These are phyloP conservation scores for Argynnis bischoffii DNA, from an alignment of 2,888 invertebrate genomes.

Conservation along the genomic window DNA sequence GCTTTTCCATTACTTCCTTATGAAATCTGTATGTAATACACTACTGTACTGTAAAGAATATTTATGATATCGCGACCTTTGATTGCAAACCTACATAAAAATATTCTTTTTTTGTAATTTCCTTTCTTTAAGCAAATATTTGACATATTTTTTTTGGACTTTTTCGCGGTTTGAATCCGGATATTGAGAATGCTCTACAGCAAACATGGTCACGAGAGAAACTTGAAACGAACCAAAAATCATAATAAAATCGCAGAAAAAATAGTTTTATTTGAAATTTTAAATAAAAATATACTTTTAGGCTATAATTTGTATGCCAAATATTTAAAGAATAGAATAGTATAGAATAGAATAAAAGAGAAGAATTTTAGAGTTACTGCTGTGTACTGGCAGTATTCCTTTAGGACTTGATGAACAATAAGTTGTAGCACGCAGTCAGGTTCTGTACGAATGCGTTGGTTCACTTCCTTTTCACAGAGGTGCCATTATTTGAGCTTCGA, in stretches of 20 bases:
- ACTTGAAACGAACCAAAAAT: not conserved
- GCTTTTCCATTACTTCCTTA: constrained; percentile 19
- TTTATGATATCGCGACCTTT: not conserved
- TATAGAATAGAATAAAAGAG: too few relatives aligned
- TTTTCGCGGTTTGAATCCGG: not conserved
- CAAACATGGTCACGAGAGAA: not conserved
- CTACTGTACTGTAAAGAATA: not conserved
- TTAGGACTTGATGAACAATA: not conserved
- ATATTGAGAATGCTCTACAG: not conserved
- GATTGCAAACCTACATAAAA: not conserved
- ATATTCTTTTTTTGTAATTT: not conserved
- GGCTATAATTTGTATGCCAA: too few relatives aligned
- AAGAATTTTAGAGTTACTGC: not conserved
- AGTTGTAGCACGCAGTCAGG: not conserved
- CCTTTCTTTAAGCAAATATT: not conserved
- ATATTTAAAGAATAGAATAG: too few relatives aligned
- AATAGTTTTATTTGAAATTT: too few relatives aligned
- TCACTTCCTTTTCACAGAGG: constrained; percentile 12
- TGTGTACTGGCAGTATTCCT: not conserved
- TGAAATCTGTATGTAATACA: not conserved
- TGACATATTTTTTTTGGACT: not conserved
- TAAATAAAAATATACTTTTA: too few relatives aligned
- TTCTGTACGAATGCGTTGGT: constrained; percentile 6
- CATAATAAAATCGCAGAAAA: too few relatives aligned
- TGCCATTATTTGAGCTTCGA: not conserved